phyloP scores from a whole-genome alignment of 2,888 invertebrate species.

The Hoplodrina blanda region DNA sequence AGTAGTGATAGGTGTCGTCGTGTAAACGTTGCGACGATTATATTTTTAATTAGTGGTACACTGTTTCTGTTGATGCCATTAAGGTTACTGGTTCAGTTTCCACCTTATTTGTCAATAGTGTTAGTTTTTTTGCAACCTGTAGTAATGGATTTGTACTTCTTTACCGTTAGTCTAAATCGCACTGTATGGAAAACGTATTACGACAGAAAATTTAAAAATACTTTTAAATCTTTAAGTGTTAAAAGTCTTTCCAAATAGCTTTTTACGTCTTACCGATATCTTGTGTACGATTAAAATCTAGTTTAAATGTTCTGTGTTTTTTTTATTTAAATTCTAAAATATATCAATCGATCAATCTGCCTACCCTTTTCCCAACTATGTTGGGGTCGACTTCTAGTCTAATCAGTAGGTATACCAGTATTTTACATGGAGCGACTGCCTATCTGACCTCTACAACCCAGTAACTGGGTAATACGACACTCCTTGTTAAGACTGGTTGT shows the following conservation, averaged over 20 bases:
- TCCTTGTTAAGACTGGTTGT: too few relatives aligned
- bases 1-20: not conserved
- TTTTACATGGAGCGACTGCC: too few relatives aligned
- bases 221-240: conserved; percentile 1
- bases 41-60: conserved; percentile 45
- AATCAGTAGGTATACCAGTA: too few relatives aligned
- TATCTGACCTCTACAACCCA: too few relatives aligned
- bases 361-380: too few relatives aligned
- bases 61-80: conserved; percentile 22
- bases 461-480: too few relatives aligned
- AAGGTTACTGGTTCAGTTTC: not conserved
- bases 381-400: too few relatives aligned
- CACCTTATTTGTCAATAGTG: not conserved
- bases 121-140: conserved; percentile 26
- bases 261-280: not conserved
- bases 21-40: conserved; percentile 36
- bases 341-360: too few relatives aligned
- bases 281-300: too few relatives aligned
- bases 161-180: conserved; percentile 19
- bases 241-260: not conserved
- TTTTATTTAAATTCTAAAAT: too few relatives aligned
- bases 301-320: too few relatives aligned
- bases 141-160: conserved; percentile 20
- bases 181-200: conserved; percentile 22
- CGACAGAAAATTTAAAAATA: not conserved